Base-by-base conservation (phyloP, 2,113 vertebrate species). In the Talpa occidentalis region DNA sequence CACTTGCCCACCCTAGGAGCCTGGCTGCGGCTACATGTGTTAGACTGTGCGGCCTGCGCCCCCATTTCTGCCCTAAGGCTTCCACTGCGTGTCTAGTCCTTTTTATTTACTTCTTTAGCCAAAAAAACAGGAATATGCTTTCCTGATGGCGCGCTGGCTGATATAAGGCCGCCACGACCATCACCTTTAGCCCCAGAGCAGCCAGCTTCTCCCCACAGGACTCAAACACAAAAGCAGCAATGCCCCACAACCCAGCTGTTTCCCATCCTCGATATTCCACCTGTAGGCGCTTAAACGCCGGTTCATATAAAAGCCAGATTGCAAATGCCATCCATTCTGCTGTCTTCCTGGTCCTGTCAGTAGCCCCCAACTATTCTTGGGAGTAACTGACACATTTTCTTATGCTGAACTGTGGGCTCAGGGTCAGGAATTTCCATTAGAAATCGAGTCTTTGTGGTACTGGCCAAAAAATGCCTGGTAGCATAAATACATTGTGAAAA, bases 1-100 rank as follows among this genome's bases (percentile, higher is more conserved):
- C 26, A 1, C 8, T 26, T 5, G n/a, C 66, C 1, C 0, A 49
- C 19, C 24, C 19, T 2, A 4, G 42, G 32, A 19, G 3, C 14
- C 28, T 37, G 70, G 52, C 70, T 62, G 15, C 35, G 10, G 76
- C 52, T 19, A 16, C 0, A 4, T 62, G 11, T 3, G 3, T 28
- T 14, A 32, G 21, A n/a, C 73, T 52, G 21, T 22, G 56, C 64
- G 44, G 47, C 42, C 74, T n/a, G 3, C 2, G 10, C 44, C n/a
- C 14, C 40, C 2, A 0, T 67, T 54, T 40, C 60, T 40, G 47
- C 49, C 56, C 67, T 54, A 22, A 56, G 44, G 42, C 32, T 74
- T 44, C 52, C 12, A 40, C 0, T 30, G 52, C 37, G 6, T 24
- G 1, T 69, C 11, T 24, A 28, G 26, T 16, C 77, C 15, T 42